Evolutionary conservation across 35 echinoderm and acorn worm genomes (phyloP).

Genomic region (Stichopus chloronotus): DNA sequence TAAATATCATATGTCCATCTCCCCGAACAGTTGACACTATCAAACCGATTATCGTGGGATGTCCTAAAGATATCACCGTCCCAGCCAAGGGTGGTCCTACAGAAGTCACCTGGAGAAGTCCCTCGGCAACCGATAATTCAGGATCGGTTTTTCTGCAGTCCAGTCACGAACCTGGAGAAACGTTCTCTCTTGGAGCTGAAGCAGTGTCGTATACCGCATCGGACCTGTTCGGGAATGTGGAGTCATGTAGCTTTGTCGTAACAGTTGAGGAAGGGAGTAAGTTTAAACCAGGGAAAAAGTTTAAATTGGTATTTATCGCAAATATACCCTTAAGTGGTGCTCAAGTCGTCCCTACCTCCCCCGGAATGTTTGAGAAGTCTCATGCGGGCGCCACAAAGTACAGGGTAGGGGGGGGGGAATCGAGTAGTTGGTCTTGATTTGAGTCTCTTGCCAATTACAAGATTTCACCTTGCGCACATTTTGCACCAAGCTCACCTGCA

Average conservation of each 20-base stretch:
- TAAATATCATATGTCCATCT: too few species aligned
- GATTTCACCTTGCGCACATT: too few species aligned
- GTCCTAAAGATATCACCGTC: neutral
- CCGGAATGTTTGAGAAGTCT: too few species aligned
- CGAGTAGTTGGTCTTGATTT: too few species aligned
- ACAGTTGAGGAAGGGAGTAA: neutral
- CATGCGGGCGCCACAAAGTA: too few species aligned
- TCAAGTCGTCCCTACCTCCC: too few species aligned
- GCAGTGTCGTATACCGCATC: neutral
- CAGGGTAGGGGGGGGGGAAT: too few species aligned
- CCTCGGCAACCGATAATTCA: slow-evolving; percentile 1
- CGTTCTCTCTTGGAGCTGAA: neutral
- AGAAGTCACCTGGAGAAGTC: neutral
- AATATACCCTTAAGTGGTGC: too few species aligned
- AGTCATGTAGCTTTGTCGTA: neutral
- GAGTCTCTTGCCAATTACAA: too few species aligned
- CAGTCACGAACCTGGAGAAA: neutral
- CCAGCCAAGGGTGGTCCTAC: neutral
- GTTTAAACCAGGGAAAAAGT: neutral
- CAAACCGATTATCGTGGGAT: neutral
- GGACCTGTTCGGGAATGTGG: neutral
- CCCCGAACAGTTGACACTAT: neutral
- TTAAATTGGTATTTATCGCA: too few species aligned
- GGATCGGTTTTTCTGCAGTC: neutral
- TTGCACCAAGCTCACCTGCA: too few species aligned